phyloP scores from a whole-genome alignment of 2,888 invertebrate genomes.

The Dicyrtoma fusca region DNA sequence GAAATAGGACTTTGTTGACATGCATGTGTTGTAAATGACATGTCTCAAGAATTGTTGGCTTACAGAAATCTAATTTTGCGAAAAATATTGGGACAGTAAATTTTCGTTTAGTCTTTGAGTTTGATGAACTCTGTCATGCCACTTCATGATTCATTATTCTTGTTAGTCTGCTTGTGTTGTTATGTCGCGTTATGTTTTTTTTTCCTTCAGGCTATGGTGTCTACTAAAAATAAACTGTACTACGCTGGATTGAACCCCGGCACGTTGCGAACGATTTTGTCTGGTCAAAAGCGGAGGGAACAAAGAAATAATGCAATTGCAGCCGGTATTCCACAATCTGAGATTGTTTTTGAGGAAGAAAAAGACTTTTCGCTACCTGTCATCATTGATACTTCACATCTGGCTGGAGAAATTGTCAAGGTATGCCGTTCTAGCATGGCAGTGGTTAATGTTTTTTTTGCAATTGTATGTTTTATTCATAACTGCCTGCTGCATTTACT shows the following conservation, averaged over 20 bases:
- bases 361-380: slow-evolving; percentile 66
- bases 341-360: slow-evolving; percentile 50
- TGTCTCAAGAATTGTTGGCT: no score
- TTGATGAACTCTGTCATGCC: no score
- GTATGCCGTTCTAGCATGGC: slow-evolving; percentile 35
- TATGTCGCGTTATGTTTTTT: slow-evolving; percentile 10
- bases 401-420: slow-evolving; percentile 68
- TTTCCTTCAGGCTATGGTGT: slow-evolving; percentile 51
- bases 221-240: slow-evolving; percentile 52
- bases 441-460: not conserved
- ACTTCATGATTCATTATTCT: no score
- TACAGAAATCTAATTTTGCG: no score
- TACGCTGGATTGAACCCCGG: slow-evolving; percentile 54
- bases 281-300: slow-evolving; percentile 34
- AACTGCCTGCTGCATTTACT: not conserved
- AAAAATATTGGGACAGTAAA: no score
- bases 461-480: not conserved
- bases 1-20: no score
- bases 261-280: slow-evolving; percentile 49
- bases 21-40: no score
- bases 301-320: slow-evolving; percentile 37
- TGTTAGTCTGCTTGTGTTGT: no score
- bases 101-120: no score
- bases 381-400: slow-evolving; percentile 67
- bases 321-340: slow-evolving; percentile 29